Percentiles rank a stretch among this genome's conserved stretches.
Conservation (phyloP, 2,797 vertebrate genomes). For the Danio aesculapii region DNA sequence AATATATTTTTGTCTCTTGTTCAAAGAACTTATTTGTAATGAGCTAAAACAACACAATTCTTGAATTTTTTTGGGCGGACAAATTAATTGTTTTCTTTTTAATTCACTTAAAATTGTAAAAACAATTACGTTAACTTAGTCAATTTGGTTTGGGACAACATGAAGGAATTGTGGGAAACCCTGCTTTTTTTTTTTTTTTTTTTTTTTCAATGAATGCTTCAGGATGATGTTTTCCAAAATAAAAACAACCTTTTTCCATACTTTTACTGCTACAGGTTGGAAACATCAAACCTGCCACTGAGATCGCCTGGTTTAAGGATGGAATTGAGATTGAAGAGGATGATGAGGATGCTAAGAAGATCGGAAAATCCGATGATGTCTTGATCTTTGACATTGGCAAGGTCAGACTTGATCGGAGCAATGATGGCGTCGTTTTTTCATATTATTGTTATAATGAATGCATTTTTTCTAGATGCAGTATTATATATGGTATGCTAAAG, state of each 20-base stretch:
- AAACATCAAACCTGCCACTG: conserved; percentile 92
- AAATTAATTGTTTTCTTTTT: too few species aligned
- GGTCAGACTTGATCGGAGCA: conserved; percentile 77
- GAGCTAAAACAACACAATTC: too few species aligned
- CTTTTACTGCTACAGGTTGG: conserved; percentile 82
- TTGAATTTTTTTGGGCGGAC: too few species aligned
- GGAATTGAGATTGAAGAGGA: conserved; percentile 90
- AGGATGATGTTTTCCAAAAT: not conserved
- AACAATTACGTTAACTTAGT: too few species aligned
- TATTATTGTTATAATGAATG: conserved; percentile 4
- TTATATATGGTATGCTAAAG: conserved; percentile 11
- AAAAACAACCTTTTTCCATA: not conserved
- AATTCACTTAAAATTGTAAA: too few species aligned
- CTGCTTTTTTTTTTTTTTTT: too few species aligned
- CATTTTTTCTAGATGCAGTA: conserved; percentile 21
- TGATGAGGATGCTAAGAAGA: conserved; percentile 89
- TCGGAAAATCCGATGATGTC: conserved; percentile 83
- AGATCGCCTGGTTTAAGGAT: conserved; percentile 94
- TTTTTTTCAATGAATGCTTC: not conserved
- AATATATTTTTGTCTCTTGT: too few species aligned
- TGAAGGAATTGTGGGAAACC: too few species aligned
- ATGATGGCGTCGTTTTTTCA: conserved; percentile 44
- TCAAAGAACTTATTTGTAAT: too few species aligned
- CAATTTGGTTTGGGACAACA: not conserved
- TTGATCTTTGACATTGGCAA: conserved; percentile 96